Percentiles rank a stretch among this genome's conserved stretches.
These are phyloP conservation scores for Bedellia somnulentella DNA, from an alignment of 2,888 invertebrate genomes.

Conservation along the genomic window DNA sequence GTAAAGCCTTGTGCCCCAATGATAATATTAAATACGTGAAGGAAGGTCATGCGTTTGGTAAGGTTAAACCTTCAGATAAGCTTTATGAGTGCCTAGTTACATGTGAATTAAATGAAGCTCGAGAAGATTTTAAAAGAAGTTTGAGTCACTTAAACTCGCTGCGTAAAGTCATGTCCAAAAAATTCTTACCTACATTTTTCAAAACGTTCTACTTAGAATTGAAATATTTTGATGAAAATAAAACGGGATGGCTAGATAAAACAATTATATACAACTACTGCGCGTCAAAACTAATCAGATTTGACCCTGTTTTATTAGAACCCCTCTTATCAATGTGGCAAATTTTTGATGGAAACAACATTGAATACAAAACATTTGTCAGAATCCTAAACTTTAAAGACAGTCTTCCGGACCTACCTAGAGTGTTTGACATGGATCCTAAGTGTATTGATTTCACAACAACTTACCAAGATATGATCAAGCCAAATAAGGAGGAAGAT, in stretches of 20 bases:
- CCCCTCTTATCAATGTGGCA: constrained; percentile 42
- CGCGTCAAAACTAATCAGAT: constrained; percentile 32
- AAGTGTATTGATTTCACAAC: constrained; percentile 35
- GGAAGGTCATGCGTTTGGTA: constrained; percentile 47
- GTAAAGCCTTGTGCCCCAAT: constrained; percentile 43
- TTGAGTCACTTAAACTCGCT: constrained; percentile 41
- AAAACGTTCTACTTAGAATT: constrained; percentile 25
- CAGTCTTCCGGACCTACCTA: constrained; percentile 32
- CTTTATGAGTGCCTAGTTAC: constrained; percentile 39
- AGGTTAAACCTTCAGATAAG: constrained; percentile 33
- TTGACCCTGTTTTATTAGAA: constrained; percentile 48
- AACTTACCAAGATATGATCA: constrained; percentile 42
- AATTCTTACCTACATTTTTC: constrained; percentile 30
- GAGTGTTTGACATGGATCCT: constrained; percentile 28
- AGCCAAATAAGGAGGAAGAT: constrained; percentile 22
- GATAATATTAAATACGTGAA: constrained; percentile 45
- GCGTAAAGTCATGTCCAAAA: constrained; percentile 24
- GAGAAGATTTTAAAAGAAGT: constrained; percentile 38
- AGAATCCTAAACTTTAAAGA: constrained; percentile 43
- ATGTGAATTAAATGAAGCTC: constrained; percentile 28
- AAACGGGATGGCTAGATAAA: constrained; percentile 44
- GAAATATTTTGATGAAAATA: constrained; percentile 32
- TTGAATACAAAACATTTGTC: constrained; percentile 52
- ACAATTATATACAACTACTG: constrained; percentile 40
- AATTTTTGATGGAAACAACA: constrained; percentile 38